phyloP scores from a whole-genome alignment of 2,113 vertebrate genomes.

The Caranx ignobilis region DNA sequence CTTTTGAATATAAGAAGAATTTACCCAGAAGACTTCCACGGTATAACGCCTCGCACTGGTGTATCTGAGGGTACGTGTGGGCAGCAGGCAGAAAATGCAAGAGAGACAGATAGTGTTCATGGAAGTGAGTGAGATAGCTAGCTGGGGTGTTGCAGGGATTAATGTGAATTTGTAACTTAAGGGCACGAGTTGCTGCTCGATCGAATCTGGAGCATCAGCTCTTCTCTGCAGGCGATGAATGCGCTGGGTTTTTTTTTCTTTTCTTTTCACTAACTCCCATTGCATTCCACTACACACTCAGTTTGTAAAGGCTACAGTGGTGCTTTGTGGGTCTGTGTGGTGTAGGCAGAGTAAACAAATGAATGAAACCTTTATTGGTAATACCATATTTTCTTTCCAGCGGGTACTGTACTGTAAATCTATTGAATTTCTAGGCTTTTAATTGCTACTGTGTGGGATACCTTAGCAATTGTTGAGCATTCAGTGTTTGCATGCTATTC shows the following conservation, averaged over 20 bases:
- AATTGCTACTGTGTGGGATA: slow-evolving; percentile 1
- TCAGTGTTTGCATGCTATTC: slow-evolving; percentile 28
- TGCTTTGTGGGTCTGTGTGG: not conserved
- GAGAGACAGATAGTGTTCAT: slow-evolving; percentile 15
- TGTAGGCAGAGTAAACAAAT: not conserved
- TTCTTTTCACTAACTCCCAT: not conserved
- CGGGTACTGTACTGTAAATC: not conserved
- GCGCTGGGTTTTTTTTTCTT: not conserved
- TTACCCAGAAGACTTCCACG: not conserved
- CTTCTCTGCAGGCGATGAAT: slow-evolving; percentile 52
- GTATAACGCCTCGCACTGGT: not conserved
- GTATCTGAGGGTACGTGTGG: not conserved
- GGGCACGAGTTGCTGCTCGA: slow-evolving; percentile 45
- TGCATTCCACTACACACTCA: not conserved
- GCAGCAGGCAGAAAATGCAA: slow-evolving; percentile 7
- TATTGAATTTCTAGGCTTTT: slow-evolving; percentile 29
- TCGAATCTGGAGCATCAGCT: slow-evolving; percentile 53
- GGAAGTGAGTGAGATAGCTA: slow-evolving; percentile 15
- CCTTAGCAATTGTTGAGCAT: slow-evolving; percentile 29
- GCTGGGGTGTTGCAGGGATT: slow-evolving; percentile 45
- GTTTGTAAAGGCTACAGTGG: slow-evolving; percentile 31
- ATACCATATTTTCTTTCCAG: not conserved
- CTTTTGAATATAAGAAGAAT: slow-evolving; percentile 1
- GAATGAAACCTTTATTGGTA: not conserved
- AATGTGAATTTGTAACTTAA: slow-evolving; percentile 58